Percentiles rank a stretch among this genome's conserved stretches.
phyloP scores from a whole-genome alignment of 2,888 invertebrate species.

The Actias luna region DNA sequence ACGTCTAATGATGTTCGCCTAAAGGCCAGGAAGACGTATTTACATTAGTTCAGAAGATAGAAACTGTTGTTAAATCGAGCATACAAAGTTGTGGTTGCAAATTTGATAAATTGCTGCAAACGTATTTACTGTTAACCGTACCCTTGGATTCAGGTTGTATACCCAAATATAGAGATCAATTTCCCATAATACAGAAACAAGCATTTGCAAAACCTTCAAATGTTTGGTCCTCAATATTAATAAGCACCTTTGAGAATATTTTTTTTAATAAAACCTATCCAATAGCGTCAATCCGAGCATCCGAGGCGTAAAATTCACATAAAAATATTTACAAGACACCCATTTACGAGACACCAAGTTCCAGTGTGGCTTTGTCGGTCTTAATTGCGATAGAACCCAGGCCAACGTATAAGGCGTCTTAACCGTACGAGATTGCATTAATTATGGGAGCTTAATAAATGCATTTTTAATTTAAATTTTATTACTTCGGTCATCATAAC shows the following conservation, averaged over 20 bases:
- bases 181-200: too few relatives aligned
- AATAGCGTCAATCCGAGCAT: too few relatives aligned
- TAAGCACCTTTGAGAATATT: too few relatives aligned
- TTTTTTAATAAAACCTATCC: too few relatives aligned
- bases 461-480: not conserved
- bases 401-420: not conserved
- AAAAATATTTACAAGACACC: too few relatives aligned
- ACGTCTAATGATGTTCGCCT: conserved; percentile 4
- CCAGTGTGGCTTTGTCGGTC: not conserved
- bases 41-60: not conserved
- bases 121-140: too few relatives aligned
- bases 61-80: not conserved
- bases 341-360: not conserved
- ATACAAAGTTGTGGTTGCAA: not conserved
- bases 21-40: conserved; percentile 2
- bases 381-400: not conserved
- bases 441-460: not conserved
- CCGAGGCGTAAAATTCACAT: too few relatives aligned
- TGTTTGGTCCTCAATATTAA: too few relatives aligned
- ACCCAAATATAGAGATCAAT: too few relatives aligned
- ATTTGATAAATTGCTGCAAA: not conserved
- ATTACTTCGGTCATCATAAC: not conserved
- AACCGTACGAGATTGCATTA: not conserved
- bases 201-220: too few relatives aligned
- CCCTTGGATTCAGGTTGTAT: too few relatives aligned